These are phyloP conservation scores for Protodeltote pygarga DNA, from an alignment of 2,888 invertebrate genomes.

Conservation along the genomic window DNA sequence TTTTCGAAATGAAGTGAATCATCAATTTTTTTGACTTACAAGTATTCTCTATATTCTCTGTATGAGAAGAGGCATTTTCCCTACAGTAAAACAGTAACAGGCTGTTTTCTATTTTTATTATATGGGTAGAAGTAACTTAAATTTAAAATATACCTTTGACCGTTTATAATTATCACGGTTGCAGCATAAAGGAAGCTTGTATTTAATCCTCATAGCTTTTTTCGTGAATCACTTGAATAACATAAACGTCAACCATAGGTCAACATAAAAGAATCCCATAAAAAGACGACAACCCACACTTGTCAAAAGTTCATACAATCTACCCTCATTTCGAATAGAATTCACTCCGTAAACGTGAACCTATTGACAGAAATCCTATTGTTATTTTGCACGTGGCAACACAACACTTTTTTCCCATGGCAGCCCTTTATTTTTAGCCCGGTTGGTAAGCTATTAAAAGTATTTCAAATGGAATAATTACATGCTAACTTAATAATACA, in stretches of 20 bases:
- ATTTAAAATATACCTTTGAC: no score
- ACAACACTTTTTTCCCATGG: slow-evolving; percentile 46
- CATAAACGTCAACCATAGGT: slow-evolving; percentile 16
- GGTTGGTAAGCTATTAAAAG: slow-evolving; percentile 14
- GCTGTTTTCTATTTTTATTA: no score
- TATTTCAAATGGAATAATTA: slow-evolving; percentile 33
- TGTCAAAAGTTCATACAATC: slow-evolving; percentile 24
- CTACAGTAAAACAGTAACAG: no score
- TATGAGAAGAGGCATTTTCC: no score
- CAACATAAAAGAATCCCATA: slow-evolving; percentile 18
- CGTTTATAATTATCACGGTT: neutral
- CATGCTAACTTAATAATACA: slow-evolving; percentile 4
- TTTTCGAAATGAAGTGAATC: no score
- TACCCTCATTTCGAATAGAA: slow-evolving; percentile 21
- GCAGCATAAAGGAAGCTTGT: no score
- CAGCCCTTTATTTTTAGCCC: slow-evolving; percentile 47
- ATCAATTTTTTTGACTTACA: no score
- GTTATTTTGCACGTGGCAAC: slow-evolving; percentile 61
- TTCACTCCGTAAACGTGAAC: slow-evolving; percentile 32
- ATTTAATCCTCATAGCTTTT: no score
- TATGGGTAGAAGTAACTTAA: no score
- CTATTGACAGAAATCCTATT: slow-evolving; percentile 46
- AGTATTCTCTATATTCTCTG: no score
- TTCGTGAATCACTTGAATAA: no score
- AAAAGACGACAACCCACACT: slow-evolving; percentile 22